phyloP scores from a whole-genome alignment of 2,888 invertebrate genomes.

The Orthosia cruda region DNA sequence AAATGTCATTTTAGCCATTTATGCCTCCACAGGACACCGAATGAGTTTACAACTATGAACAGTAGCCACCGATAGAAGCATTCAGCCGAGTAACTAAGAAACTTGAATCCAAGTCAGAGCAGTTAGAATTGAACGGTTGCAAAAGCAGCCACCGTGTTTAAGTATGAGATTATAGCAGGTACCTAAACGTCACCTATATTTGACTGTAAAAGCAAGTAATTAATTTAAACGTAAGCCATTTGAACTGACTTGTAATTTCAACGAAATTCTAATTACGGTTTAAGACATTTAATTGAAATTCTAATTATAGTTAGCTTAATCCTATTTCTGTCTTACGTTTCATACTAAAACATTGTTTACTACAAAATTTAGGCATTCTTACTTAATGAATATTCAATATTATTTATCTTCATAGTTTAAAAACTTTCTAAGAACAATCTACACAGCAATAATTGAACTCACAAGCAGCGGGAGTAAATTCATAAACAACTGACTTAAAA shows the following conservation, averaged over 20 bases:
- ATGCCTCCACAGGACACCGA: not conserved
- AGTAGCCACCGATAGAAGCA: not conserved
- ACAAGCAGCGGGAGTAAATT: not conserved
- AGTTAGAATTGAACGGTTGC: not conserved
- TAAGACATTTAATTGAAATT: too few species aligned
- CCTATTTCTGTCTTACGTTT: not conserved
- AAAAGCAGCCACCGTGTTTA: not conserved
- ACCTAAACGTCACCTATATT: not conserved
- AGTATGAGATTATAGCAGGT: not conserved
- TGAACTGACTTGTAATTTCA: slow-evolving; percentile 3
- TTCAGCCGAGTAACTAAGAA: not conserved
- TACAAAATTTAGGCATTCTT: not conserved
- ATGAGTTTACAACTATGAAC: not conserved
- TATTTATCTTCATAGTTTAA: slow-evolving; percentile 5
- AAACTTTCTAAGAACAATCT: slow-evolving; percentile 2
- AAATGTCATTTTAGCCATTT: not conserved
- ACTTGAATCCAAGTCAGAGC: slow-evolving; percentile 1
- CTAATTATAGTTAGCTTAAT: not conserved
- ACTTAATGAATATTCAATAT: not conserved
- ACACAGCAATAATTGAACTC: slow-evolving; percentile 4
- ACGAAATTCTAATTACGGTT: not conserved
- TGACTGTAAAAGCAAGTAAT: slow-evolving; percentile 5
- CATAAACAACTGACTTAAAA: slow-evolving; percentile 12
- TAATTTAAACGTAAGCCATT: not conserved
- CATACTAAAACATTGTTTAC: not conserved